Conservation (phyloP, 2,113 vertebrate species). For the Bathybates hornii region DNA sequence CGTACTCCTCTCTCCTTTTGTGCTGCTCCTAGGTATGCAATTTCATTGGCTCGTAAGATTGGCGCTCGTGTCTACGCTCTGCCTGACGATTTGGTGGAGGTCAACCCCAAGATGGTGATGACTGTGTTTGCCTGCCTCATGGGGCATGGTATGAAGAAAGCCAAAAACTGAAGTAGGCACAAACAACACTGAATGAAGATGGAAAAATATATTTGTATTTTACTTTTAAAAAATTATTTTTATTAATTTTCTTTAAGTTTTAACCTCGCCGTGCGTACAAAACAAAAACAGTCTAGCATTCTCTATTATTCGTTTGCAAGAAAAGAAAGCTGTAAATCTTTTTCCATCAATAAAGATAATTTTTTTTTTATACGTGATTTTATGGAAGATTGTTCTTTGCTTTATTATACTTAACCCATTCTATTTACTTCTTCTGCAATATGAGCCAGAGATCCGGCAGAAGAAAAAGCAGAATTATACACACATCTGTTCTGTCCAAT, state of each 20-base stretch:
- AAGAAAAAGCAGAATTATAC: not conserved
- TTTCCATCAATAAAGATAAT: not conserved
- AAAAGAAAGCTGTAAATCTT: not conserved
- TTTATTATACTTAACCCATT: not conserved
- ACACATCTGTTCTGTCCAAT: not conserved
- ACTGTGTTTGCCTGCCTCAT: slow-evolving; percentile 95
- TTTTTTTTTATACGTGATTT: not conserved
- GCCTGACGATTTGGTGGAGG: slow-evolving; percentile 85
- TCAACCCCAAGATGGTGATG: slow-evolving; percentile 99
- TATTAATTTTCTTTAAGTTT: not conserved
- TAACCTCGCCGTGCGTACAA: not conserved
- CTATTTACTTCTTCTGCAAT: not conserved
- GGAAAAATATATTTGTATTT: not conserved
- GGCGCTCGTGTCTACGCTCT: slow-evolving; percentile 93
- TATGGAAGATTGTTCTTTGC: not conserved
- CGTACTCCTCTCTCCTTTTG: not conserved
- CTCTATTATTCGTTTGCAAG: not conserved
- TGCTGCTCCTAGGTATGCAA: slow-evolving; percentile 79
- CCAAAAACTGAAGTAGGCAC: slow-evolving; percentile 18
- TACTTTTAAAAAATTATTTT: not conserved
- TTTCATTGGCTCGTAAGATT: slow-evolving; percentile 93
- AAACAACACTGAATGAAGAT: not conserved
- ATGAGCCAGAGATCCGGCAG: not conserved
- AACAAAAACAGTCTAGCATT: not conserved
- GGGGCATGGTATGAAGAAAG: slow-evolving; percentile 85